Evolutionary conservation across 2,113 vertebrate species (phyloP).

Genomic region (Leucopsar rothschildi): DNA sequence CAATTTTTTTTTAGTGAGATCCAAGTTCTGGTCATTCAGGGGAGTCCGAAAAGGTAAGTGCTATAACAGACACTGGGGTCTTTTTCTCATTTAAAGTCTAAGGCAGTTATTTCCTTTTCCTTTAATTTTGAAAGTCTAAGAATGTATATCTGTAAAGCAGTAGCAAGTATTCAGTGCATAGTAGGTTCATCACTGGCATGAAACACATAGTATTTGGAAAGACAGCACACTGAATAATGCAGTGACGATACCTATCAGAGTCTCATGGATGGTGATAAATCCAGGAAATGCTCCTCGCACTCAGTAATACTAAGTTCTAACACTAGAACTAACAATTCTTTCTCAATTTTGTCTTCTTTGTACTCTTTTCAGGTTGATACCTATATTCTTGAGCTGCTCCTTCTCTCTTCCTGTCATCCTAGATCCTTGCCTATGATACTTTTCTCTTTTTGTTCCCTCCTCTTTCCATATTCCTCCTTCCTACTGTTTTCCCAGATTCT

Average conservation of each 20-base stretch:
- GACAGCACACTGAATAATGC: conserved; percentile 34
- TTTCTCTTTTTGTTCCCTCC: background rate
- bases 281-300: background rate
- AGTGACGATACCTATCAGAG: background rate
- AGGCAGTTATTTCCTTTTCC: background rate
- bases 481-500: background rate
- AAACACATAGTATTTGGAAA: background rate
- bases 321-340: background rate
- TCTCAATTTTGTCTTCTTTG: background rate
- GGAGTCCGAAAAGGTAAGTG: background rate
- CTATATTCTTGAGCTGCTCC: background rate
- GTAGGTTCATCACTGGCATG: background rate
- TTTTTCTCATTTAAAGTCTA: background rate
- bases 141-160: background rate
- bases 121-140: background rate
- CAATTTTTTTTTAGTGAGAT: background rate
- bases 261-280: background rate
- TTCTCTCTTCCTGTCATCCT: background rate
- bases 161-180: background rate
- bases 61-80: fast-evolving
- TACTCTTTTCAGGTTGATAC: background rate
- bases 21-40: background rate
- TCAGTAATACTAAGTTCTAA: background rate
- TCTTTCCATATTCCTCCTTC: background rate
- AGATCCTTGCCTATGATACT: background rate